These are phyloP conservation scores for Pseudotriccus pelzelni DNA, from an alignment of 2,797 vertebrate genomes.

Conservation along the genomic window DNA sequence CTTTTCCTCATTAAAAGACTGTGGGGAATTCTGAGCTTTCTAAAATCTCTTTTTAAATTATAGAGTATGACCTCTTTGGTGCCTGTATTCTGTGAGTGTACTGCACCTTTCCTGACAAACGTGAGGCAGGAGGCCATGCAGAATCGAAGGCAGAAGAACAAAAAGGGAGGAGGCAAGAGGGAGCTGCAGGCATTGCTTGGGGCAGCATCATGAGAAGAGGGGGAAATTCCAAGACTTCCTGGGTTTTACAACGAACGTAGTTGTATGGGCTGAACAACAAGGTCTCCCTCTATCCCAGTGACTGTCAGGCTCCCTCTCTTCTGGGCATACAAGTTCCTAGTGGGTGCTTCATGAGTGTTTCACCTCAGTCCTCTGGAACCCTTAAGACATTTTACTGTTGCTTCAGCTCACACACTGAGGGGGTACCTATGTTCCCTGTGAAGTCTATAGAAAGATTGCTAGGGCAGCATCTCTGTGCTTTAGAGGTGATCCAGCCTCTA, in stretches of 20 bases:
- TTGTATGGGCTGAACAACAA: not conserved
- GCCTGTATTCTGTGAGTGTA: not conserved
- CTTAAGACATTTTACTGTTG: not conserved
- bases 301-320: not conserved
- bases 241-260: not conserved
- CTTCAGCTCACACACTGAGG: accelerated
- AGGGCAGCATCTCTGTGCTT: not conserved
- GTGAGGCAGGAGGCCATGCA: not conserved
- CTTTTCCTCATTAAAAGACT: slow-evolving; percentile 81
- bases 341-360: not conserved
- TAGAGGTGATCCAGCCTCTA: not conserved
- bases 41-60: not conserved
- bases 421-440: not conserved
- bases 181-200: not conserved
- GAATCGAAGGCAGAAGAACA: not conserved
- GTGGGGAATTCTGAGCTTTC: slow-evolving; percentile 79
- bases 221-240: not conserved
- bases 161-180: not conserved
- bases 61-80: not conserved
- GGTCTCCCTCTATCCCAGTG: not conserved
- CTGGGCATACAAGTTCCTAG: accelerated
- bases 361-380: not conserved
- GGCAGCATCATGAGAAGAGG: not conserved
- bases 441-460: too few species aligned
- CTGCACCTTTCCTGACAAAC: not conserved